phyloP scores from a whole-genome alignment of 2,113 vertebrate species.

The Drymodes brunneopygia region DNA sequence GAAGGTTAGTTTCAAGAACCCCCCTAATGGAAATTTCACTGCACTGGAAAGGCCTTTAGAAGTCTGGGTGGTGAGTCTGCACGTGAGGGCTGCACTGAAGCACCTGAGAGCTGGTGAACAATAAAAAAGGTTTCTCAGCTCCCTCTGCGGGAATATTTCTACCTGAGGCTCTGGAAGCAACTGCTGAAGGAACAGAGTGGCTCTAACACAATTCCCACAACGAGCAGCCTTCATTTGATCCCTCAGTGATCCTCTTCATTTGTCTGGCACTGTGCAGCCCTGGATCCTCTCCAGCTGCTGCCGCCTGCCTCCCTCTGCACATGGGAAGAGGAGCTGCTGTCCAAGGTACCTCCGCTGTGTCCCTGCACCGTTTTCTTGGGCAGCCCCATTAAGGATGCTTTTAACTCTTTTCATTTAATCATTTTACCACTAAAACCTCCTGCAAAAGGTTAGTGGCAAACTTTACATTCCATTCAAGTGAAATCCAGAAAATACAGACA shows the following conservation, averaged over 20 bases:
- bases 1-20: slow-evolving; percentile 17
- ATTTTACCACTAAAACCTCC: background rate
- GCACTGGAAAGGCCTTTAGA: background rate
- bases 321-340: accelerated
- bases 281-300: accelerated
- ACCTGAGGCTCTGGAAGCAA: background rate
- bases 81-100: background rate
- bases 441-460: background rate
- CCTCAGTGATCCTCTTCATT: background rate
- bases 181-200: background rate
- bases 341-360: background rate
- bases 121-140: background rate
- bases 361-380: accelerated
- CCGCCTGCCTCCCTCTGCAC: accelerated
- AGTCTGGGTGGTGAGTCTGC: background rate
- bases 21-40: slow-evolving; percentile 28
- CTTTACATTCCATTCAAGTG: background rate
- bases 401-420: background rate
- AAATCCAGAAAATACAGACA: background rate
- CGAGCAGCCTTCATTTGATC: background rate
- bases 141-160: background rate
- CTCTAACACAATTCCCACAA: background rate
- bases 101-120: background rate
- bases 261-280: accelerated
- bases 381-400: background rate